Percentiles rank a stretch among this genome's conserved stretches.
Conservation (phyloP, 2,888 invertebrate species). For the Phyllotreta striolata region DNA sequence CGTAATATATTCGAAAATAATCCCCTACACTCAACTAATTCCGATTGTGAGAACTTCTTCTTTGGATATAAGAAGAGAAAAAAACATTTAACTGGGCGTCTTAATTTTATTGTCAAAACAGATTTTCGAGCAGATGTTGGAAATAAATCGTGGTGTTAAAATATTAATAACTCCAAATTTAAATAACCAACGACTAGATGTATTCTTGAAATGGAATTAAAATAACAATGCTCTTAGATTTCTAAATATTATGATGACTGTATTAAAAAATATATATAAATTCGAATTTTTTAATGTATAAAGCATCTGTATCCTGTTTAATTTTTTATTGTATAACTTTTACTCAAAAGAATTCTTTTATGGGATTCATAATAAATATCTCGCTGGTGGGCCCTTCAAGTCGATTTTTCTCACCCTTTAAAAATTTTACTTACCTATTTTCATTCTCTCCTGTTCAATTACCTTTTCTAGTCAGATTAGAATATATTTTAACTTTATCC, state of each 20-base stretch:
- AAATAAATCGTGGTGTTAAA: conserved; percentile 42
- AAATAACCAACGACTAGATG: conserved; percentile 30
- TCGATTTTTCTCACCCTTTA: no score
- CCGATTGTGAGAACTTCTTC: conserved; percentile 34
- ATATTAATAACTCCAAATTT: conserved; percentile 39
- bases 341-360: no score
- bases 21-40: conserved; percentile 33
- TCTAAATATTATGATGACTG: conserved; percentile 4
- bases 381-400: no score
- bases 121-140: conserved; percentile 38
- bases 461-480: no score
- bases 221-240: not conserved
- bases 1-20: conserved; percentile 38
- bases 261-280: not conserved
- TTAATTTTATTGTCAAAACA: conserved; percentile 40
- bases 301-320: no score
- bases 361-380: no score
- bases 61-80: conserved; percentile 10
- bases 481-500: no score
- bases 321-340: no score
- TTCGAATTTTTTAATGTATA: no score
- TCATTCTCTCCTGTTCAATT: no score
- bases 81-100: conserved; percentile 21
- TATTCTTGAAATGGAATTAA: conserved; percentile 3
- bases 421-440: no score